Conservation (phyloP, 2,888 invertebrate species). For the Caenorhabditis plicata region DNA sequence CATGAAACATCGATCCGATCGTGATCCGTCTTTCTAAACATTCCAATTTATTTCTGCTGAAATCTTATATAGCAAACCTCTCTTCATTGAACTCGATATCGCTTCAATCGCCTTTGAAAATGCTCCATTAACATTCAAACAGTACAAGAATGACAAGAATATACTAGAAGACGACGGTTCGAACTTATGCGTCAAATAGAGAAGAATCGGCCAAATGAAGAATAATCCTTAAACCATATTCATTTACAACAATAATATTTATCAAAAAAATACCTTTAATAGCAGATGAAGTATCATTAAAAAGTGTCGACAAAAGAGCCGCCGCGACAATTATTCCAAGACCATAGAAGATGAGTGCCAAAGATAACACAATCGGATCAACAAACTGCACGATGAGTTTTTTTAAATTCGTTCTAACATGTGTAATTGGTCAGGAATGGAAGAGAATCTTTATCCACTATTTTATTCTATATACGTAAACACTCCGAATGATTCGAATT, state of each 20-base stretch:
- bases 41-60: background rate
- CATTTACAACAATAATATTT: too few relatives aligned
- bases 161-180: conserved; percentile 23
- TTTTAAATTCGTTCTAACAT: too few relatives aligned
- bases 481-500: too few relatives aligned
- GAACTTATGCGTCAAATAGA: conserved; percentile 12
- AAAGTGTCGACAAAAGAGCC: conserved; percentile 37
- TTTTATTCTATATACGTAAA: too few relatives aligned
- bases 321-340: conserved; percentile 37
- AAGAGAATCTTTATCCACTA: too few relatives aligned
- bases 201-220: background rate
- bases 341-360: conserved; percentile 40
- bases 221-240: too few relatives aligned
- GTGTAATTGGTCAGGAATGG: too few relatives aligned
- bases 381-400: conserved; percentile 34
- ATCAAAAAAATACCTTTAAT: conserved; percentile 44
- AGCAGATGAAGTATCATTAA: conserved; percentile 35
- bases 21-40: conserved; percentile 10
- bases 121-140: conserved; percentile 30
- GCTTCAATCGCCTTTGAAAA: conserved; percentile 26
- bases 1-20: conserved; percentile 36
- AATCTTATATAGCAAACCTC: conserved; percentile 26
- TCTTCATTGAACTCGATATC: conserved; percentile 47
- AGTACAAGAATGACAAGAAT: conserved; percentile 20
- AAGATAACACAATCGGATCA: conserved; percentile 23